Conservation (phyloP, 2,113 vertebrate genomes). For the Campylomormyrus numenius region DNA sequence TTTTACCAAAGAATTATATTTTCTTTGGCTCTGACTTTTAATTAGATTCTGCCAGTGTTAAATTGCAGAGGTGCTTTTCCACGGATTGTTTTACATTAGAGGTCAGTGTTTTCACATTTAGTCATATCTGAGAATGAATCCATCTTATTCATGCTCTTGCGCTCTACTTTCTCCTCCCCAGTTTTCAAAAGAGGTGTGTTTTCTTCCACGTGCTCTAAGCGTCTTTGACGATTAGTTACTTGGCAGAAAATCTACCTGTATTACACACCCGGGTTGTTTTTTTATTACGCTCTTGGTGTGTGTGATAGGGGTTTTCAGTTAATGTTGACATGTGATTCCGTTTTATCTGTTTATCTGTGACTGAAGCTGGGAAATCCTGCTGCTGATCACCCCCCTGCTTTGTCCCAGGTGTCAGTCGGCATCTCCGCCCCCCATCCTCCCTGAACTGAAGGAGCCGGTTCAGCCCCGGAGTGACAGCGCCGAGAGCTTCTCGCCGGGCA, state of each 20-base stretch:
- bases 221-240: slow-evolving; percentile 7
- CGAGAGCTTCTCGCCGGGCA: slow-evolving; percentile 57
- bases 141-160: slow-evolving; percentile 27
- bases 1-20: slow-evolving; percentile 52
- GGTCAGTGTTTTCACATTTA: slow-evolving; percentile 42
- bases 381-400: slow-evolving; percentile 41
- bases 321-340: background rate
- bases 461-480: slow-evolving; percentile 75
- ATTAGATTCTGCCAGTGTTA: slow-evolving; percentile 43
- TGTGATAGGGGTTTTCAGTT: slow-evolving; percentile 25
- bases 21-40: slow-evolving; percentile 44
- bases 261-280: slow-evolving; percentile 29
- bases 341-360: slow-evolving; percentile 22
- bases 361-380: background rate
- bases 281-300: slow-evolving; percentile 29
- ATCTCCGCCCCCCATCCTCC: slow-evolving; percentile 73
- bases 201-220: background rate
- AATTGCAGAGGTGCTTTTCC: slow-evolving; percentile 48
- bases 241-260: background rate
- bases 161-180: slow-evolving; percentile 16
- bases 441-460: slow-evolving; percentile 62
- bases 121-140: slow-evolving; percentile 45
- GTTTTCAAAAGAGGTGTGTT: slow-evolving; percentile 17
- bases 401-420: slow-evolving; percentile 81
- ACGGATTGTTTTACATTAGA: slow-evolving; percentile 42